Base-by-base conservation (phyloP, 2,113 vertebrate species). In the Pongo pygmaeus region DNA sequence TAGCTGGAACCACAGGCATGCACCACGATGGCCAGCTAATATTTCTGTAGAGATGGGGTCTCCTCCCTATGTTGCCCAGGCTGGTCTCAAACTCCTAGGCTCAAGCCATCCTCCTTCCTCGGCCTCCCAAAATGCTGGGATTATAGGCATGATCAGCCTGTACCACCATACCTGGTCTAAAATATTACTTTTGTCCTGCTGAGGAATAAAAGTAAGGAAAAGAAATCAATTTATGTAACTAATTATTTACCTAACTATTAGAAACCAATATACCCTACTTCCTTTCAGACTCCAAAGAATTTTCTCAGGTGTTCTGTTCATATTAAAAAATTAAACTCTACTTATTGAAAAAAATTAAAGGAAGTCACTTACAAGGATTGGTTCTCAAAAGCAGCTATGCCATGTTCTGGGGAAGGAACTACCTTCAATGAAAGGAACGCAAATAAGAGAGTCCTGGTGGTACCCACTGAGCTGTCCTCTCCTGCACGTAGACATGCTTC, bases 141-240 rank as follows among this genome's bases (percentile, higher is more conserved):
- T 32, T 64, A 32, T 27, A 64, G 61, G 61, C 5, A 4, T 32
- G 61, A 64, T 64, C 61, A 64, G 27, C 61, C 61, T 64, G 12
- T 32, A 64, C 27, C 27, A 64, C 5, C 27, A 13, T 30, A 27
- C 61, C 61, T 14, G 27, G 5, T 30, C 27, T 32, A 64, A 94
- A 70, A 84, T 89, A 81, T 57, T 80, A 91, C 67, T 92, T 20
- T 91, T 57, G 57, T 92, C 96, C 83, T 46, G 0, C 25, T 84
- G 25, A 69, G 32, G 27, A 22, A 18, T 89, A 67, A 72, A 32
- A 92, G 43, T 78, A 84, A 94, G 70, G 8, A 59, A 97, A 94
- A 92, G 43, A 95, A 97, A 95, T 86, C 84, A 95, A 97, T 69
- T 97, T 98, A 92, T 84, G 14, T 55, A 96, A 75, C 89, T 98